phyloP scores from a whole-genome alignment of 2,888 invertebrate species.

The Cerceris rybyensis region DNA sequence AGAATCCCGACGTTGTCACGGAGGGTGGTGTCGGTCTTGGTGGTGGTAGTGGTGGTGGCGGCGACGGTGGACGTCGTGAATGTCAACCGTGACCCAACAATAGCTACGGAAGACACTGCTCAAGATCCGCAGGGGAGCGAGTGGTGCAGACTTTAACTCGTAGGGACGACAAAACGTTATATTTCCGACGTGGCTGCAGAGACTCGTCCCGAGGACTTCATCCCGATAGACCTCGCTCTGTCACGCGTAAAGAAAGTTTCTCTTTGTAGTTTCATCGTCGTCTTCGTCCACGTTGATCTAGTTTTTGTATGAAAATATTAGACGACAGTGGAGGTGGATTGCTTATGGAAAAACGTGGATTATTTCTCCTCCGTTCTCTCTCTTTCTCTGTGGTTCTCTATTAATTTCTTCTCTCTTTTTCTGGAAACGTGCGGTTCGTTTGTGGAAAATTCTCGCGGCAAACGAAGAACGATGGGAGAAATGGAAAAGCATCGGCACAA shows the following conservation, averaged over 20 bases:
- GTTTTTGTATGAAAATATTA: not conserved
- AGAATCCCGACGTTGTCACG: slow-evolving; percentile 44
- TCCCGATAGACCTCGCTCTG: slow-evolving; percentile 20
- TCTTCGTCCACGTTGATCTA: not conserved
- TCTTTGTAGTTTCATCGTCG: not conserved
- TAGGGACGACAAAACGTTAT: slow-evolving; percentile 46
- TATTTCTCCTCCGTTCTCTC: not conserved
- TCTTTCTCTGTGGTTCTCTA: not conserved
- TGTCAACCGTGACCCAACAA: slow-evolving; percentile 74
- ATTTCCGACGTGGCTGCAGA: slow-evolving; percentile 46
- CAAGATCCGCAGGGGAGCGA: slow-evolving; percentile 46
- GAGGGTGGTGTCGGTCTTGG: not conserved
- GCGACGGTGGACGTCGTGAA: slow-evolving; percentile 63
- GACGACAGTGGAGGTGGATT: too few species aligned
- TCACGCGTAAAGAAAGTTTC: slow-evolving; percentile 1
- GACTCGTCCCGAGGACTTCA: slow-evolving; percentile 27
- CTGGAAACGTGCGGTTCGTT: slow-evolving; percentile 12
- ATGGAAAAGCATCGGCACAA: slow-evolving; percentile 28
- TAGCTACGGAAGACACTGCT: slow-evolving; percentile 51
- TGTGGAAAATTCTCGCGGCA: slow-evolving; percentile 20
- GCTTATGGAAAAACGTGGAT: too few species aligned
- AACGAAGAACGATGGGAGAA: slow-evolving; percentile 7
- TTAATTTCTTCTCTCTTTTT: not conserved
- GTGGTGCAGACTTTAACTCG: slow-evolving; percentile 44
- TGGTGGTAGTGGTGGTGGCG: slow-evolving; percentile 15